Percentiles rank a stretch among this genome's conserved stretches.
phyloP scores from a whole-genome alignment of 2,888 invertebrate genomes.

The Lacanobia wlatinum region DNA sequence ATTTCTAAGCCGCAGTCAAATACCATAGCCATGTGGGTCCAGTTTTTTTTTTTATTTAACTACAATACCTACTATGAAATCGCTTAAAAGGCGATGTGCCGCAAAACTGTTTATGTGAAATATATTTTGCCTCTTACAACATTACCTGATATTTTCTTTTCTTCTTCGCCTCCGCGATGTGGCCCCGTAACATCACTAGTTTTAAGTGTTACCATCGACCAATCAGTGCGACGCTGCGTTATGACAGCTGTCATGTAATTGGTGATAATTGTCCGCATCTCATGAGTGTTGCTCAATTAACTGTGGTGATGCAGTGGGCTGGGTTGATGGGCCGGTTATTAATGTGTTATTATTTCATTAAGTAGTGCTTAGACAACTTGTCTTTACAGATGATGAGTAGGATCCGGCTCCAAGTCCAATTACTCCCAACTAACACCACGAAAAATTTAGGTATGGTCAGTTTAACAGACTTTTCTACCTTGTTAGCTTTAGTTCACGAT shows the following conservation, averaged over 20 bases:
- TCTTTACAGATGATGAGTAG: not conserved
- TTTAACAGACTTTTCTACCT: not conserved
- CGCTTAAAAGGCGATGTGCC: too few species aligned
- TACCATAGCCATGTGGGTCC: too few species aligned
- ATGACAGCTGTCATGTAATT: slow-evolving; percentile 56
- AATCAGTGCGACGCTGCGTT: slow-evolving; percentile 43
- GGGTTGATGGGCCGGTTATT: not conserved
- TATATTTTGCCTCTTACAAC: too few species aligned
- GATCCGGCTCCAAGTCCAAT: not conserved
- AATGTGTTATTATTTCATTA: slow-evolving; percentile 6
- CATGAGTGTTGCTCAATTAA: slow-evolving; percentile 31
- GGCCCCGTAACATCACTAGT: not conserved
- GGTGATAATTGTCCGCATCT: slow-evolving; percentile 37
- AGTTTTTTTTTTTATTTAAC: too few species aligned
- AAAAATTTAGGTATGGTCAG: not conserved
- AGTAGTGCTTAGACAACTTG: not conserved
- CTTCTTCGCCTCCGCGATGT: not conserved
- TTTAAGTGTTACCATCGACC: slow-evolving; percentile 32
- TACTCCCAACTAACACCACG: not conserved
- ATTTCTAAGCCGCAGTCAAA: too few species aligned
- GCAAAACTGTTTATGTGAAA: too few species aligned
- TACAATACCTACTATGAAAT: too few species aligned
- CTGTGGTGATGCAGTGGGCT: slow-evolving; percentile 4
- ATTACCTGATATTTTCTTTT: not conserved
- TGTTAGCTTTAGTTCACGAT: too few species aligned